A percentile compares a stretch with the other conserved stretches of the same genome.
phyloP scores from a whole-genome alignment of 1,140 invertebrate species.

The Melipona quadrifasciata region DNA sequence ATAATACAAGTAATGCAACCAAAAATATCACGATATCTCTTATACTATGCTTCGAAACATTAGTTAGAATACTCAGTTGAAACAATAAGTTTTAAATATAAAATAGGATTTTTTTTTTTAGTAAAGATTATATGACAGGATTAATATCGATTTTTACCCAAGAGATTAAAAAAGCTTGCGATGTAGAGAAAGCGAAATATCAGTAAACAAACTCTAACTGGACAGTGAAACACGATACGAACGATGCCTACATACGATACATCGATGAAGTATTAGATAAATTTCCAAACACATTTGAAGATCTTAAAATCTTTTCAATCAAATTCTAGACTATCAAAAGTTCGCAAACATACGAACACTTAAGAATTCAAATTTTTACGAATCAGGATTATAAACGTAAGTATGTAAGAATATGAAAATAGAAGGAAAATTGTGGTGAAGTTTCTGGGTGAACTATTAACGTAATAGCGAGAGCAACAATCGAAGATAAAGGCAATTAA shows the following conservation, averaged over 20 bases:
- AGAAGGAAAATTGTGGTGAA: background rate
- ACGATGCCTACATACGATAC: background rate
- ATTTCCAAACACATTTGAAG: too few species aligned
- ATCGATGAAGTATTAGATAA: background rate
- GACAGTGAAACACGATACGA: background rate
- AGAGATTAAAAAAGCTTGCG: background rate
- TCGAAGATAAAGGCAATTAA: background rate
- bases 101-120: background rate
- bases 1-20: too few species aligned
- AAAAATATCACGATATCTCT: too few species aligned
- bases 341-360: background rate
- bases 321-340: background rate
- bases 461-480: background rate
- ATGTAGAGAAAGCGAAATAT: background rate
- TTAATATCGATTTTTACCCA: background rate
- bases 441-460: background rate
- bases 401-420: too few species aligned
- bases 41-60: too few species aligned
- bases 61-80: too few species aligned
- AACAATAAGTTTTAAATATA: background rate
- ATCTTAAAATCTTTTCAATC: background rate
- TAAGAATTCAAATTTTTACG: background rate
- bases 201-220: background rate
- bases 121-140: background rate
- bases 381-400: background rate